Percentiles rank a stretch among this genome's conserved stretches.
These are phyloP conservation scores for Chauna torquata DNA, from an alignment of 2,113 vertebrate species.

Conservation along the genomic window DNA sequence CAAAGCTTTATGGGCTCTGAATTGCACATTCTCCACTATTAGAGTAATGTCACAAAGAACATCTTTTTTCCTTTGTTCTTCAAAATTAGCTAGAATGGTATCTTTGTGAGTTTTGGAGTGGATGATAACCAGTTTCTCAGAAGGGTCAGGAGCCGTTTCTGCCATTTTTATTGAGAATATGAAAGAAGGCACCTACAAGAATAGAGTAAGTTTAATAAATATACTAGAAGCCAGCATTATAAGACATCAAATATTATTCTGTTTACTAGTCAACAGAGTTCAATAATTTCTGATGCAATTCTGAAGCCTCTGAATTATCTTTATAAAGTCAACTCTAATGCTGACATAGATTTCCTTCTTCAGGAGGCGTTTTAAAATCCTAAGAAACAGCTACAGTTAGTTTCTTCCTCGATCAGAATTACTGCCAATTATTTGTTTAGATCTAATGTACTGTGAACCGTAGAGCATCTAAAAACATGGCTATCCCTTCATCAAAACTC, in stretches of 20 bases:
- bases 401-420: not conserved
- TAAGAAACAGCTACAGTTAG: not conserved
- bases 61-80: constrained; percentile 85
- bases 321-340: not conserved
- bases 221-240: not conserved
- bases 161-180: constrained; percentile 76
- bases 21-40: constrained; percentile 88
- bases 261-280: not conserved
- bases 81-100: constrained; percentile 85
- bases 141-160: constrained; percentile 27
- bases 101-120: constrained; percentile 86
- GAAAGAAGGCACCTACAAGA: constrained; percentile 39
- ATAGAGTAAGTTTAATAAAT: not conserved
- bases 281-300: not conserved
- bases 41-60: constrained; percentile 94
- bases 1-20: constrained; percentile 93
- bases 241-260: not conserved
- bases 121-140: constrained; percentile 74
- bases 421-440: not conserved
- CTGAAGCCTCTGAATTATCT: not conserved
- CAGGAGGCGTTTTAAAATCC: not conserved
- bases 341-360: not conserved
- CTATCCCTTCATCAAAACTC: not conserved
- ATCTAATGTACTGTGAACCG: not conserved
- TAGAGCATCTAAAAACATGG: not conserved